These are phyloP conservation scores for Mesorhabditis spiculigera DNA, from an alignment of 2,888 invertebrate species.

Conservation along the genomic window DNA sequence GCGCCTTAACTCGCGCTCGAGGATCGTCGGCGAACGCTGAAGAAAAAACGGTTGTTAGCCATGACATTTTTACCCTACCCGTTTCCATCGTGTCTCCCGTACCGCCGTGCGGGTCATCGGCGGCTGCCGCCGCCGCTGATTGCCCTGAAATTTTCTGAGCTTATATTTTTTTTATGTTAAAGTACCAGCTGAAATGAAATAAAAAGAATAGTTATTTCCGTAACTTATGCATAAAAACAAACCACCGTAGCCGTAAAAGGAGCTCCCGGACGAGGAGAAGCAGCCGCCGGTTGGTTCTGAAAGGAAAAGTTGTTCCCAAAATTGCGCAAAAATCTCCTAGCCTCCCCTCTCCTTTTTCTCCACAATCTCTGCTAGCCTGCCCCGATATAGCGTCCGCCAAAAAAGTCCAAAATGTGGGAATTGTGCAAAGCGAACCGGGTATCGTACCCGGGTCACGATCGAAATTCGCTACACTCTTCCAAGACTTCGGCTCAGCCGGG, in stretches of 20 bases:
- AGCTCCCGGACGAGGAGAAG: not conserved
- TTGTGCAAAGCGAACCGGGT: conserved; percentile 1
- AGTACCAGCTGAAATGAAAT: too few species aligned
- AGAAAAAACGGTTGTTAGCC: not conserved
- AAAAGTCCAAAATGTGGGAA: not conserved
- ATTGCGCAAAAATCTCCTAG: not conserved
- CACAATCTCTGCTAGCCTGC: not conserved
- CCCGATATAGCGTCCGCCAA: not conserved
- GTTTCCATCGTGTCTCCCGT: too few species aligned
- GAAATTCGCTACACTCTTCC: not conserved
- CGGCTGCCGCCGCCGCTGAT: too few species aligned
- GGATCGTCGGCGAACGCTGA: not conserved
- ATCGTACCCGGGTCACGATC: conserved; percentile 3
- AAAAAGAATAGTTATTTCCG: too few species aligned
- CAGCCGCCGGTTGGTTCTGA: not conserved
- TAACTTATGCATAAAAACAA: too few species aligned
- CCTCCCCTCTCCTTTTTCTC: not conserved
- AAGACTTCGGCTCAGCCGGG: conserved; percentile 6
- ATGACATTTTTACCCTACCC: too few species aligned
- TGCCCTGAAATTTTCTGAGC: too few species aligned
- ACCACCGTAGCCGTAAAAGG: not conserved
- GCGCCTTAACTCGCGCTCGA: not conserved
- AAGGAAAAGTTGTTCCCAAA: not conserved
- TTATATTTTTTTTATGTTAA: too few species aligned
- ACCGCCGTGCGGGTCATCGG: too few species aligned